phyloP scores from a whole-genome alignment of 1,140 invertebrate species.

The Temnothorax longispinosus region DNA sequence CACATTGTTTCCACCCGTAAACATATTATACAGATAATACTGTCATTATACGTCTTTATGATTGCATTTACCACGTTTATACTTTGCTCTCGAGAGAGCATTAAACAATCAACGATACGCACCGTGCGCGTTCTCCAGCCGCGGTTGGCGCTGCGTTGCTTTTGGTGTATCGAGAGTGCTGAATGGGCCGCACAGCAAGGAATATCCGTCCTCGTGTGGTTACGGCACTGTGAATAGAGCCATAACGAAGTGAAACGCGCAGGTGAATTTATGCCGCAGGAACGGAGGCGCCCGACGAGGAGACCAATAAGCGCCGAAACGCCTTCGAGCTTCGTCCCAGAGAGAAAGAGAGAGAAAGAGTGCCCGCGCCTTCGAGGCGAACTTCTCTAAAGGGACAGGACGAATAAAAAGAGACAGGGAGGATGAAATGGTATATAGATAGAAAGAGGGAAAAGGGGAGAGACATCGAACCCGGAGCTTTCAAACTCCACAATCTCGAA shows the following conservation, averaged over 20 bases:
- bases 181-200: conserved; percentile 75
- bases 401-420: conserved; percentile 21
- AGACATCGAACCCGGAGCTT: conserved; percentile 15
- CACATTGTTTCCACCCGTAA: background rate
- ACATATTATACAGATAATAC: background rate
- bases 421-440: background rate
- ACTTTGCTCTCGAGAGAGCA: background rate
- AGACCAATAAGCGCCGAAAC: conserved; percentile 59
- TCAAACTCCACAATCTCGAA: conserved; percentile 35
- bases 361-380: conserved; percentile 14
- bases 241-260: conserved; percentile 81
- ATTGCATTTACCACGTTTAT: background rate
- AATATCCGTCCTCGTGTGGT: conserved; percentile 75
- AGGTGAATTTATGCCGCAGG: conserved; percentile 82
- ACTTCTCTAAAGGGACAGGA: conserved; percentile 16
- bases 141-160: conserved; percentile 33
- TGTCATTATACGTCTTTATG: background rate
- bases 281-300: conserved; percentile 73
- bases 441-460: background rate
- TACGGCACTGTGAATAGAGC: conserved; percentile 82
- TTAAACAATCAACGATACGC: conserved; percentile 65
- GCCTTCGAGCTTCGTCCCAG: conserved; percentile 23
- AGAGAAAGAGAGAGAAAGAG: conserved; percentile 3
- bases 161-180: conserved; percentile 59
- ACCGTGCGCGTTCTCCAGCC: conserved; percentile 55